Evolutionary conservation across 2,797 vertebrate genomes (phyloP).

Genomic region (Pteronotus mesoamericanus): DNA sequence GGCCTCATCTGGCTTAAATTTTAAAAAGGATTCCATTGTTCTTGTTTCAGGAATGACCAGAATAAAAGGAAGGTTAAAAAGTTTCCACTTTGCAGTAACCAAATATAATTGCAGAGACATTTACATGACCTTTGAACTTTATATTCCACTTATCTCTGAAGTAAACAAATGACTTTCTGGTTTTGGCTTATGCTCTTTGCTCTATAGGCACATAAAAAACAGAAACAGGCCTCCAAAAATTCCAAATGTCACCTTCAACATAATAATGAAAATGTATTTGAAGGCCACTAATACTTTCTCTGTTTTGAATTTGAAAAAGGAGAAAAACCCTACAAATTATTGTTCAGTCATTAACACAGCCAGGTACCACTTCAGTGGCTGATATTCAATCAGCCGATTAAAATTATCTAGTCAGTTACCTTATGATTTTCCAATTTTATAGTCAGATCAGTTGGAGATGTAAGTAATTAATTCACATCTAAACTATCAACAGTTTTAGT

Average conservation of each 20-base stretch:
- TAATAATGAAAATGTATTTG: conserved; percentile 37
- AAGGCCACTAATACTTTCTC: conserved; percentile 39
- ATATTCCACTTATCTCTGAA: background rate
- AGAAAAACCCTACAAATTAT: conserved; percentile 42
- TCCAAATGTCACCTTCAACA: conserved; percentile 38
- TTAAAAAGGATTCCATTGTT: background rate
- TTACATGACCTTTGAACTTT: background rate
- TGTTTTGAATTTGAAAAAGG: conserved; percentile 56
- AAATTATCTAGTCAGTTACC: conserved; percentile 62
- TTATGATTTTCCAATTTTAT: conserved; percentile 69
- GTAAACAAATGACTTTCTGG: background rate
- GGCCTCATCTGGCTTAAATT: background rate
- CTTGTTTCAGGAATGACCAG: background rate
- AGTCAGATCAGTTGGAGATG: conserved; percentile 57
- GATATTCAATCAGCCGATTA: conserved; percentile 56
- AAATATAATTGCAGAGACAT: background rate
- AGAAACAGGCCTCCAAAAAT: background rate
- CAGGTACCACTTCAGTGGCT: conserved; percentile 56
- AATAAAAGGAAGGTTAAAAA: background rate
- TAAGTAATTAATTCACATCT: conserved; percentile 64
- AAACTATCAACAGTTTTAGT: conserved; percentile 51
- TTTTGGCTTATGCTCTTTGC: background rate
- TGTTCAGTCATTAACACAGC: conserved; percentile 68
- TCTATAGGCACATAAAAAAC: background rate
- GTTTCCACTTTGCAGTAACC: background rate